Evolutionary conservation across 1,140 invertebrate species (phyloP).

Genomic region (Cyphomyrmex costatus): DNA sequence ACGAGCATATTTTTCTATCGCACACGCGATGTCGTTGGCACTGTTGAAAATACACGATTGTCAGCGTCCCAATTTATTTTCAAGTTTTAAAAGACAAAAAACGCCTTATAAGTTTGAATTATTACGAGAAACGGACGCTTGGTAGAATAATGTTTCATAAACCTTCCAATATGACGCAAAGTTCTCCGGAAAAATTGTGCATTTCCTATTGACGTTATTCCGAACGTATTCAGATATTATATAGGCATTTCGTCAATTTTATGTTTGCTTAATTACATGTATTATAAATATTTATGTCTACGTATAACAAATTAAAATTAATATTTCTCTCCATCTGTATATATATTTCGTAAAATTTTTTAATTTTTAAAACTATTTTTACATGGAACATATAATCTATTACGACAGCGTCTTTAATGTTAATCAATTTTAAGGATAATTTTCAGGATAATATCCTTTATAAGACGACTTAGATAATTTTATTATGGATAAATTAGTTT

Average conservation of each 20-base stretch:
- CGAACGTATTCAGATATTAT: background rate
- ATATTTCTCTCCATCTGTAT: background rate
- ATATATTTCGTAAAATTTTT: background rate
- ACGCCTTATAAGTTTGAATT: conserved; percentile 28
- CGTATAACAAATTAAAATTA: background rate
- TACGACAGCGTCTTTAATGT: background rate
- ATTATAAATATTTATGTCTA: background rate
- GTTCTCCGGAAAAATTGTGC: background rate
- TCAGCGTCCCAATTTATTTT: conserved; percentile 72
- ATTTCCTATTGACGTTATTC: background rate
- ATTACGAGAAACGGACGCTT: background rate
- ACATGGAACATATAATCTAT: background rate
- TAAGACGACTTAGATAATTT: background rate
- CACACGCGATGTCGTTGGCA: conserved; percentile 68
- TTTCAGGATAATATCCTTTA: background rate
- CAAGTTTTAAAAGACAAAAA: conserved; percentile 37
- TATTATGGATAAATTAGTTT: background rate
- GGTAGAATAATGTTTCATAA: background rate
- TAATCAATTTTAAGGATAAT: background rate
- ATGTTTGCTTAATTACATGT: background rate
- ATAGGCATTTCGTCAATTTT: background rate
- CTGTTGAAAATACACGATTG: conserved; percentile 71
- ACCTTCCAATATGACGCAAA: background rate
- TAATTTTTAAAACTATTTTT: background rate
- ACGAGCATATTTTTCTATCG: conserved; percentile 83